Evolutionary conservation across 2,888 invertebrate species (phyloP), one percentile per base, ranked within the genome.

Genomic region (Trissonchulus sp.): DNA sequence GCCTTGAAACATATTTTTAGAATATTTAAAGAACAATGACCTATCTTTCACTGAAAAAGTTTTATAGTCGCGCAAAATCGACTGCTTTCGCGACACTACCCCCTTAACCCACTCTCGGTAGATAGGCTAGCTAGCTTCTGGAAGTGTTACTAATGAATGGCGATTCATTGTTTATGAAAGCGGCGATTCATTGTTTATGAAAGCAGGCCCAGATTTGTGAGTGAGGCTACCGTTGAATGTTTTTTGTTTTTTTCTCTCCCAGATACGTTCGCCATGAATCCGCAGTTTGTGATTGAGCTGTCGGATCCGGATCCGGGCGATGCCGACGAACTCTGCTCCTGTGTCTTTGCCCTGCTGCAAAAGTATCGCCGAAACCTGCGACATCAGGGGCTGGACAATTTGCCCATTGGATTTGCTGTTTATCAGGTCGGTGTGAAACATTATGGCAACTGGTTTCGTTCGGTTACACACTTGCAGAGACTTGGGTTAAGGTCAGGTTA

Each of bases 331-430:
- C 0, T 92, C 83, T 97, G 96, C 87, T 97, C 96, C 0, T 90
- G 93, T 65, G 94, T 98, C 82, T 90, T 95, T 35, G 95, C 93
- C 0, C 88, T 98, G 1, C 94, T 97, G 93, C 97, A 97, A 85
- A 98, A 98, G 86, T 95, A 96, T 87, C 90, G 96, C 37, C 89
- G 97, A 79, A 91, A 93, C 2, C 90, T 93, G 82, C 89, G 93
- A 1, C 91, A 92, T 84, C 90, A 92, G 84, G 97, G 96, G 0
- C 89, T 92, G 60, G 97, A 97, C 84, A 91, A 94, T 82, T 89
- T 98, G 35, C 94, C 97, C 34, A 92, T 98, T 78, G 98, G 98
- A 75, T 99, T 96, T 87, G 93, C 94, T 8, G 90, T 99, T 79
- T 99, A 97, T 87, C 90, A 91, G 78, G 90, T 93, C 84, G 2